phyloP scores from a whole-genome alignment of 2,797 vertebrate species.

The Macroramphosus scolopax region DNA sequence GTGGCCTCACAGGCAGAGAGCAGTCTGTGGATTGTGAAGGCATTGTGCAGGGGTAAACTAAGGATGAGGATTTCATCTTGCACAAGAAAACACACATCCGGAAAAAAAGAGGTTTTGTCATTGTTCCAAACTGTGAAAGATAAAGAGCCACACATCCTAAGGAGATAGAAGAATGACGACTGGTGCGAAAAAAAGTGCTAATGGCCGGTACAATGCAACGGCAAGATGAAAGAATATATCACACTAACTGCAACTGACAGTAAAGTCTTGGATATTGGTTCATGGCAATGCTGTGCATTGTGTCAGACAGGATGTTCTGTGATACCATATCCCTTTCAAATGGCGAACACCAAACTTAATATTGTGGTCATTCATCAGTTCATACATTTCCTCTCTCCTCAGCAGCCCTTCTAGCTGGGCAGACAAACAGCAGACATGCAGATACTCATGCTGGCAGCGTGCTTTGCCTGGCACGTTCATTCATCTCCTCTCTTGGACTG shows the following conservation, averaged over 20 bases:
- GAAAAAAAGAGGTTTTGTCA: constrained; percentile 39
- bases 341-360: neutral
- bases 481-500: constrained; percentile 62
- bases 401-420: constrained; percentile 13
- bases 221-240: constrained; percentile 23
- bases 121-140: constrained; percentile 62
- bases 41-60: constrained; percentile 75
- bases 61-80: constrained; percentile 72
- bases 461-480: constrained; percentile 53
- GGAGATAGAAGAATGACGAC: constrained; percentile 54
- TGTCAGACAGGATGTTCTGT: constrained; percentile 1
- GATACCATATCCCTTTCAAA: neutral
- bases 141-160: constrained; percentile 51
- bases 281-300: constrained; percentile 9
- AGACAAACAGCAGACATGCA: constrained; percentile 44
- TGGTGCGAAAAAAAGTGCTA: constrained; percentile 27
- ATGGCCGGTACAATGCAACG: constrained; percentile 22
- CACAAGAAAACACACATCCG: constrained; percentile 45
- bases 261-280: constrained; percentile 3
- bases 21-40: constrained; percentile 70
- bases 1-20: constrained; percentile 75
- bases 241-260: constrained; percentile 32
- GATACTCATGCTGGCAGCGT: constrained; percentile 46
- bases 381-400: constrained; percentile 20
- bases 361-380: constrained; percentile 23